These are phyloP conservation scores for Plectrocnemia conspersa DNA, from an alignment of 1,140 invertebrate genomes.

Conservation along the genomic window DNA sequence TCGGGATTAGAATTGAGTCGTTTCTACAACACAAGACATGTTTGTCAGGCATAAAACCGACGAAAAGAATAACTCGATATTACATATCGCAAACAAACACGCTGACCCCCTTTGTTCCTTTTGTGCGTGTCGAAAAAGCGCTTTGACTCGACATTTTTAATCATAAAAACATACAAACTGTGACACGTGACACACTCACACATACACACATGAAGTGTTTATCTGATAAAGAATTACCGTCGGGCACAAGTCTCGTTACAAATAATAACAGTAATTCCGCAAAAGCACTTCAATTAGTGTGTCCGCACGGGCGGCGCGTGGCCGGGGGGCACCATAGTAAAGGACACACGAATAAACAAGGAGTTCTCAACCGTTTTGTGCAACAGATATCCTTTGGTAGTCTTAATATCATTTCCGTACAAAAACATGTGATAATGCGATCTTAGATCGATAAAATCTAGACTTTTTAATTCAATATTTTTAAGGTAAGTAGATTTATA, in stretches of 20 bases:
- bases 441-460: too few relatives aligned
- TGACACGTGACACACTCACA: too few relatives aligned
- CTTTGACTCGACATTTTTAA: slow-evolving; percentile 30
- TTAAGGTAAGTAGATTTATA: too few relatives aligned
- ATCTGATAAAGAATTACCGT: slow-evolving; percentile 33
- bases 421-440: too few relatives aligned
- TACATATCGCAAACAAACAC: slow-evolving; percentile 17
- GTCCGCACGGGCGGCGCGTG: slow-evolving; percentile 28
- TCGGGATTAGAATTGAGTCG: too few relatives aligned
- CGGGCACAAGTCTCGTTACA: slow-evolving; percentile 29
- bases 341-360: neutral
- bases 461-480: too few relatives aligned
- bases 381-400: too few relatives aligned
- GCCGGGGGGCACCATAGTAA: neutral
- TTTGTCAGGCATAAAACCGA: neutral
- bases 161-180: slow-evolving; percentile 31
- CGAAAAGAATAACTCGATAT: neutral
- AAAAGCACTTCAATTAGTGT: slow-evolving; percentile 34
- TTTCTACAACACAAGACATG: too few relatives aligned
- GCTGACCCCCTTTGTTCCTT: slow-evolving; percentile 23
- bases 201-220: too few relatives aligned
- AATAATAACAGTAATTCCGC: slow-evolving; percentile 34
- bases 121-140: slow-evolving; percentile 19
- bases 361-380: too few relatives aligned
- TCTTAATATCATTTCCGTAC: too few relatives aligned